Base-by-base conservation (phyloP, 2,888 invertebrate genomes). In the Dasysyrphus albostriatus region DNA sequence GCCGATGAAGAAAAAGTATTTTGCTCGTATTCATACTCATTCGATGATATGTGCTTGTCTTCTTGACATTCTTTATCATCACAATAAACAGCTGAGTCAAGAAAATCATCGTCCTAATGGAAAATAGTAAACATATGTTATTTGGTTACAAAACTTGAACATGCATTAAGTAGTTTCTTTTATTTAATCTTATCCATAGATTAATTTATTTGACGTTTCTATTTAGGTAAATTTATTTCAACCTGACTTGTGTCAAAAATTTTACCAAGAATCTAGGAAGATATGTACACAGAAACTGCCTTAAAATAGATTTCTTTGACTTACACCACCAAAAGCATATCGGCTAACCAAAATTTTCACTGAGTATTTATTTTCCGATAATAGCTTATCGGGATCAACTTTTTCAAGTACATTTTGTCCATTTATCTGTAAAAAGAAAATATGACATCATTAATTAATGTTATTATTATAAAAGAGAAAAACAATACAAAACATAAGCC, bases 321-420 rank as follows among this genome's bases (percentile, higher is more conserved):
- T 76, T 72, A 80, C 84, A 42, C 59, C 94, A 91, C 92, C 93
- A 88, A 93, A 93, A 80, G 93, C 92, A 89, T 94, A 94, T 83
- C 94, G 93, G 88, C 94, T 94, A 88, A 94, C 94, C 58, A 94
- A 92, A 72, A 94, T 92, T 42, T 93, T 94, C 19, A 94, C 94
- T n/a, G 93, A 93, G 89, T 93, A 93, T 83, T 93, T 93, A 89
- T 94, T 94, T 89, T 94, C 93, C 37, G 93, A 93, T 89, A 94
- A 94, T 19, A 94, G 91, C 63, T 92, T 93, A 90, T 94, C 94
- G 1, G 94, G 94, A 90, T 94, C 94, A 85, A 94, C 93, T 89
- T 93, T 93, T 88, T 93, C 94, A 56, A 93, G 93, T 34, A 94
- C 94, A 89, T 94, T 94, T 88, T 93, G 93, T 51, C 94, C 94